phyloP scores from a whole-genome alignment of 2,113 vertebrate genomes.

The Petromus typicus region DNA sequence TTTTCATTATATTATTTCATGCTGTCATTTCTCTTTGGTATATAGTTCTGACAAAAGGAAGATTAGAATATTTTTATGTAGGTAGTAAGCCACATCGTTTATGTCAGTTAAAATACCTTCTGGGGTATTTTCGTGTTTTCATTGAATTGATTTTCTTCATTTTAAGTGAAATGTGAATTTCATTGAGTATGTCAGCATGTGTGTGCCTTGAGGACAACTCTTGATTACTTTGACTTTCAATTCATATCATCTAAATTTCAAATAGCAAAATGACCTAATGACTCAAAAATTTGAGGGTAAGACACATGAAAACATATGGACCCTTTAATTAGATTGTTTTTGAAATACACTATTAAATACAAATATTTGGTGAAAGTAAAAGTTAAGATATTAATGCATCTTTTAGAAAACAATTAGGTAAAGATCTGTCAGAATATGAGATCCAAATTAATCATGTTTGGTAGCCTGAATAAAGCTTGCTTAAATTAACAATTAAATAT shows the following conservation, averaged over 20 bases:
- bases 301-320: constrained; percentile 16
- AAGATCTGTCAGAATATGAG: constrained; percentile 15
- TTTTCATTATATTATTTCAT: constrained; percentile 33
- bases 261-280: not conserved
- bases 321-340: not conserved
- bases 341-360: constrained; percentile 7
- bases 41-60: constrained; percentile 61
- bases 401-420: not conserved
- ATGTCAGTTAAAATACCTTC: constrained; percentile 30
- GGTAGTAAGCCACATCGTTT: constrained; percentile 42
- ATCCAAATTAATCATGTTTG: not conserved
- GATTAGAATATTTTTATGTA: constrained; percentile 41
- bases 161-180: constrained; percentile 55
- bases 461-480: not conserved
- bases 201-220: constrained; percentile 4
- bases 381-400: not conserved
- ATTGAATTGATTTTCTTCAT: constrained; percentile 18
- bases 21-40: constrained; percentile 59
- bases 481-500: not conserved
- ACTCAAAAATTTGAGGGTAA: constrained; percentile 42
- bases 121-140: constrained; percentile 38
- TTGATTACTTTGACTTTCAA: constrained; percentile 44
- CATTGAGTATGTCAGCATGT: constrained; percentile 5
- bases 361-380: constrained; percentile 2
- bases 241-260: constrained; percentile 46